These are phyloP conservation scores for Caenorhabditis briggsae DNA, from an alignment of 1,140 invertebrate genomes.

Conservation along the genomic window DNA sequence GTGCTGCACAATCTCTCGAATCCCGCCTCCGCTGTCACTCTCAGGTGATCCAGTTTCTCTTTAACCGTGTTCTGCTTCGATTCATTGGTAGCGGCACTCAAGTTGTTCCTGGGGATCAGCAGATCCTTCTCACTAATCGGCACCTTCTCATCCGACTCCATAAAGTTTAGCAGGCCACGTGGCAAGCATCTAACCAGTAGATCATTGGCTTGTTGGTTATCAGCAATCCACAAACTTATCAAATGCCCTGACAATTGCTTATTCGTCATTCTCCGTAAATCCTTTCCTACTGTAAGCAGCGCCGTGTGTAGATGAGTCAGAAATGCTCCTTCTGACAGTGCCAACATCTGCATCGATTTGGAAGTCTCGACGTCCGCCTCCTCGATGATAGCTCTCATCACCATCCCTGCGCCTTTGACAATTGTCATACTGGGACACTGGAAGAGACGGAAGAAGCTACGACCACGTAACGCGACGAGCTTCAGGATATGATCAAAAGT, in stretches of 20 bases:
- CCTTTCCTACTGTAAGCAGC: conserved; percentile 87
- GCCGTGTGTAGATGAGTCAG: conserved; percentile 92
- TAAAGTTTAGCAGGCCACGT: conserved; percentile 88
- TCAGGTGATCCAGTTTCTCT: conserved; percentile 60
- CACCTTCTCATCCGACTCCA: conserved; percentile 89
- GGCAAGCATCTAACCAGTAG: conserved; percentile 86
- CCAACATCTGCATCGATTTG: conserved; percentile 93
- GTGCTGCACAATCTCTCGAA: conserved; percentile 86
- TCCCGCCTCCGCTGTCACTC: conserved; percentile 80
- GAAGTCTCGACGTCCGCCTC: conserved; percentile 92
- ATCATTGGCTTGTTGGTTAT: conserved; percentile 90
- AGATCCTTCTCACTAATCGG: conserved; percentile 85
- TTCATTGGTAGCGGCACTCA: conserved; percentile 88
- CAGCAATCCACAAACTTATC: conserved; percentile 96
- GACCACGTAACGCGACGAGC: conserved; percentile 91
- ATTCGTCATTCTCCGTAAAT: conserved; percentile 81
- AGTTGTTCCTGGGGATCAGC: conserved; percentile 90
- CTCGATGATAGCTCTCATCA: conserved; percentile 95
- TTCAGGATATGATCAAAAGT: conserved; percentile 95
- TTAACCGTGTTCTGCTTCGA: conserved; percentile 58
- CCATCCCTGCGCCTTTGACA: conserved; percentile 95
- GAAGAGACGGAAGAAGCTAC: conserved; percentile 92
- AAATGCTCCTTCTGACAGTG: conserved; percentile 95
- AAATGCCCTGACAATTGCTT: conserved; percentile 92
- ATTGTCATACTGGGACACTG: conserved; percentile 97